Conservation (phyloP, 2,113 vertebrate species). For the Macaca nemestrina region DNA sequence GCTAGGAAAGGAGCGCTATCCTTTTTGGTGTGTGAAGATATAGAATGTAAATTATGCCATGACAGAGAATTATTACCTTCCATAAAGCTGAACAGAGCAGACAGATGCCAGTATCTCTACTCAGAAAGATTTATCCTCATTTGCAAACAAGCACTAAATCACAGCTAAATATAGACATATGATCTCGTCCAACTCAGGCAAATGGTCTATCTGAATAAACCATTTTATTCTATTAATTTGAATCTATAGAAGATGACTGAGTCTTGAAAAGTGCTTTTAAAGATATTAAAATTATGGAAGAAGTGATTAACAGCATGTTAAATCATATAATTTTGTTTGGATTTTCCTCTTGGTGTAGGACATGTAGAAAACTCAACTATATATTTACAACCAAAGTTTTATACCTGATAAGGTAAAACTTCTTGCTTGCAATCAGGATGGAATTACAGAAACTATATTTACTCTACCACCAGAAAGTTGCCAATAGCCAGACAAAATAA, state of each 20-base stretch:
- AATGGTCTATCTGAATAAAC: constrained; percentile 15
- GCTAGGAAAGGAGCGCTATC: background rate
- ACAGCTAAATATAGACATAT: constrained; percentile 27
- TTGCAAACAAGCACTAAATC: constrained; percentile 11
- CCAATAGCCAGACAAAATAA: background rate
- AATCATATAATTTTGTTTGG: background rate
- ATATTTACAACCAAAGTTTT: background rate
- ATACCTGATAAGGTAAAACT: background rate
- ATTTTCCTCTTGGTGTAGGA: constrained; percentile 12
- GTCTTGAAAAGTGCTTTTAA: background rate
- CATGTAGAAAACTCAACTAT: background rate
- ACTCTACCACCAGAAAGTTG: background rate
- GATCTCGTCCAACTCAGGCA: background rate
- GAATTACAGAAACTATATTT: background rate
- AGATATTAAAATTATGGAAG: background rate
- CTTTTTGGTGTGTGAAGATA: background rate
- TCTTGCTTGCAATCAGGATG: background rate
- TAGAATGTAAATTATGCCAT: background rate
- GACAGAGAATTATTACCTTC: background rate
- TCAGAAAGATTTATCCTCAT: constrained; percentile 28
- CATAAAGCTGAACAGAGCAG: background rate
- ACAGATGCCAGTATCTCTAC: constrained; percentile 8
- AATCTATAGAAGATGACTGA: constrained; percentile 20
- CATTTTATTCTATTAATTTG: constrained; percentile 52
- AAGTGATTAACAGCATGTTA: background rate